Conservation (phyloP, 2,888 invertebrate genomes). For the Polydrusus cervinus region DNA sequence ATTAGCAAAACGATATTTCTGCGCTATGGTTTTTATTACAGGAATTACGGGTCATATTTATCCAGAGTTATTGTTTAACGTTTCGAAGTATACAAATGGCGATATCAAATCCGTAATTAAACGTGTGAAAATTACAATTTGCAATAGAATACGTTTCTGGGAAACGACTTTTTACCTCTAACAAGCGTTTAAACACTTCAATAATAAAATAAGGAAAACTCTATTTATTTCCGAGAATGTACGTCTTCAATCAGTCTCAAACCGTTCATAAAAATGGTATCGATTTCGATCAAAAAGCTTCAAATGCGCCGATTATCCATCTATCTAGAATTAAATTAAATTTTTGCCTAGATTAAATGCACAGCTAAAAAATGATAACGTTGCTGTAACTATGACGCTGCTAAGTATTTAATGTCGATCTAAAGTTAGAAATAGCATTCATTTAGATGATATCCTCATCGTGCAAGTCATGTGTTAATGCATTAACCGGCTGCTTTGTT, state of each 20-base stretch:
- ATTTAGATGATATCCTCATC: conserved; percentile 1
- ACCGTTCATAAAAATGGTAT: neutral
- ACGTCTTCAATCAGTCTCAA: neutral
- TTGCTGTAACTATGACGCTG: neutral
- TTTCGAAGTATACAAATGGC: no score
- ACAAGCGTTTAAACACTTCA: neutral
- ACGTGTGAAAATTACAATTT: neutral
- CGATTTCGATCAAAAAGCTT: neutral
- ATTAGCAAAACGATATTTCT: no score
- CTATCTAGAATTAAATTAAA: conserved; percentile 11
- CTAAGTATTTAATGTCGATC: conserved; percentile 16
- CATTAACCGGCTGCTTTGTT: neutral
- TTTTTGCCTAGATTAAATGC: neutral
- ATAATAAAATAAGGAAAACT: neutral
- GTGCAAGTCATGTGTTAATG: conserved; percentile 7
- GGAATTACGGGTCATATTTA: no score
- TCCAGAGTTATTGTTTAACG: no score
- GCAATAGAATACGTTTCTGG: neutral
- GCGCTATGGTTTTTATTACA: no score
- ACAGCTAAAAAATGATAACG: conserved; percentile 1
- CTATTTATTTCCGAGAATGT: neutral
- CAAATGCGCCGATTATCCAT: conserved; percentile 1
- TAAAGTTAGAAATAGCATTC: conserved; percentile 5
- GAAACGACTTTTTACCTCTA: neutral
- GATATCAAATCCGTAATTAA: neutral